These are phyloP conservation scores for Endotricha flammealis DNA, from an alignment of 2,888 invertebrate species.

Conservation along the genomic window DNA sequence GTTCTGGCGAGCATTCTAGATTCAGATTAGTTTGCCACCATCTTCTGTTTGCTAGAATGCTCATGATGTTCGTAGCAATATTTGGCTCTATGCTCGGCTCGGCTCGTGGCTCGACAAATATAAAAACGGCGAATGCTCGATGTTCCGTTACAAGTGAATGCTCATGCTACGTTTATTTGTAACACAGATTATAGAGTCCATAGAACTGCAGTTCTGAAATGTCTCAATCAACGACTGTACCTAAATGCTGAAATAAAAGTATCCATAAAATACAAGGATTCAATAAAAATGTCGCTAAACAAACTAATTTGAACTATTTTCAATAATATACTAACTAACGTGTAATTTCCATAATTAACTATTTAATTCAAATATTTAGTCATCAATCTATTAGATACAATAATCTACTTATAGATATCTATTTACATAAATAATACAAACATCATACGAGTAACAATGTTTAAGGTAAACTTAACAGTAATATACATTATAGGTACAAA, in stretches of 20 bases:
- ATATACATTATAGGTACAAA: constrained; percentile 61
- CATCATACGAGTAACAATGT: constrained; percentile 69
- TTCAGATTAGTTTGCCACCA: no score
- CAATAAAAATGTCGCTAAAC: constrained; percentile 38
- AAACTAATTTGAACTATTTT: constrained; percentile 64
- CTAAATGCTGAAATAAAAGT: constrained; percentile 49
- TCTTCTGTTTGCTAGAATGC: no score
- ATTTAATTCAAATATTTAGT: constrained; percentile 42
- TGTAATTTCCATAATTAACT: constrained; percentile 48
- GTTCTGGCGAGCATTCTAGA: no score
- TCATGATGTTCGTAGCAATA: no score
- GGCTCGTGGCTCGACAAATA: no score
- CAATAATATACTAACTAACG: constrained; percentile 37
- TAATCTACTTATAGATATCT: constrained; percentile 54
- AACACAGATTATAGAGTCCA: no score
- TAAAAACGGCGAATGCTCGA: no score
- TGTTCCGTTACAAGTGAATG: no score
- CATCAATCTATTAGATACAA: constrained; percentile 44
- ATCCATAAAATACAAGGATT: constrained; percentile 32
- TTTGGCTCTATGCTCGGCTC: no score
- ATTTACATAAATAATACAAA: constrained; percentile 76
- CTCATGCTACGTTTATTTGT: no score
- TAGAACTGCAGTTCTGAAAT: no score
- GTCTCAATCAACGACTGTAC: constrained; percentile 32
- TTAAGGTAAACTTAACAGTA: constrained; percentile 69